Evolutionary conservation across 2,113 vertebrate species (phyloP), one percentile per base, ranked within the genome.

Genomic region (Scomber colias): DNA sequence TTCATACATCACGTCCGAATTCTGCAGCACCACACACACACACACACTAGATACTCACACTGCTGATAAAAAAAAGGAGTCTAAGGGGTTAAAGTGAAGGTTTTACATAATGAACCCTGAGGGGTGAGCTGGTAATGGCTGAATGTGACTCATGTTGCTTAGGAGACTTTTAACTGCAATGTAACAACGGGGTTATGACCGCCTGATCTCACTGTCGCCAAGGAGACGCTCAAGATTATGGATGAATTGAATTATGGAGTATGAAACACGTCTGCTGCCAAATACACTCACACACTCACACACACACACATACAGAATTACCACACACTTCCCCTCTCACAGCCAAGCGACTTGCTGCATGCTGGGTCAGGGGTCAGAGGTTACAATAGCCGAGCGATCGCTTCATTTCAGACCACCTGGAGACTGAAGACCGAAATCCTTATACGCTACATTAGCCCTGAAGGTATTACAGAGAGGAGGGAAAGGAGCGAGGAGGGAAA

Each of bases 321-420:
- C 10, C 5, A n/a, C n/a, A 51, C 45, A 14, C 5, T 15, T 35
- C 31, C 1, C 3, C 60, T 54, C 21, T 17, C 30, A 44, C 15
- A 1, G 59, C 16, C 4, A 2, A 17, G n/a, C 24, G 50, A 11
- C 62, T 30, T 7, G 19, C 30, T 73, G 2, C 70, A 30, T 54
- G 69, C 75, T 56, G 67, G 57, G 70, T 75, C 70, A 71, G 59
- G 51, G 75, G 82, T 84, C 82, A 83, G 50, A 75, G 75, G 78
- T 64, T 70, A 74, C 59, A 66, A 75, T 2, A 82, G 65, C 69
- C n/a, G 17, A 71, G 35, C 14, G 8, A 16, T 8, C 11, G 44
- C 75, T 75, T 17, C 40, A 40, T 71, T 64, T 50, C 30, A 70
- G 40, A 62, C 16, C 11, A 17, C 45, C 40, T 74, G 17, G 2